Conservation (phyloP, 2,113 vertebrate species). For the Callospermophilus lateralis region DNA sequence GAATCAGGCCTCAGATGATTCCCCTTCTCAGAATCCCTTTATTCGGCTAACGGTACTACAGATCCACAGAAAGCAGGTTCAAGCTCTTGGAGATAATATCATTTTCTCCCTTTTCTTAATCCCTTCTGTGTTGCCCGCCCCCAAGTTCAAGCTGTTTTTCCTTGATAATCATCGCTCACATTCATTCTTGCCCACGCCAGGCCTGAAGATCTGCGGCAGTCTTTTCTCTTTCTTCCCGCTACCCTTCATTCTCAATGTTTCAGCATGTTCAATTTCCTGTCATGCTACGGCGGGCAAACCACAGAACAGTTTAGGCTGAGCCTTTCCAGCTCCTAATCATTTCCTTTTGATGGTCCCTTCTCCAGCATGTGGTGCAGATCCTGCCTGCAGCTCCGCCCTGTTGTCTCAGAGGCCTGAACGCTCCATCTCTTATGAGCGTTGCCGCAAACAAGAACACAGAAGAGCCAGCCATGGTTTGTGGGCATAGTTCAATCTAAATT, state of each 20-base stretch:
- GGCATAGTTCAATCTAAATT: background rate
- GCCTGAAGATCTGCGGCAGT: background rate
- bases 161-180: background rate
- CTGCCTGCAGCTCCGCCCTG: background rate
- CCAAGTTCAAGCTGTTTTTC: background rate
- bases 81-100: background rate
- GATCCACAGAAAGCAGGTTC: background rate
- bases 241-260: background rate
- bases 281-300: background rate
- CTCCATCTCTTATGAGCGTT: background rate
- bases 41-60: background rate
- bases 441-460: background rate
- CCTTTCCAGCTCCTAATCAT: background rate
- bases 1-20: background rate
- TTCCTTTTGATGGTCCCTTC: background rate
- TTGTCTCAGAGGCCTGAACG: background rate
- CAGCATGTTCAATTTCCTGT: background rate
- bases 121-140: background rate
- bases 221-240: background rate
- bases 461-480: background rate
- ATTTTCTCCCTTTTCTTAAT: background rate
- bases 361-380: background rate
- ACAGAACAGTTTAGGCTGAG: background rate
- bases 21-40: background rate
- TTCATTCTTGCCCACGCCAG: background rate